A percentile compares a stretch with the other conserved stretches of the same genome.
phyloP scores from a whole-genome alignment of 35 echinoderm and acorn worm genomes.

The Ptychodera flava region DNA sequence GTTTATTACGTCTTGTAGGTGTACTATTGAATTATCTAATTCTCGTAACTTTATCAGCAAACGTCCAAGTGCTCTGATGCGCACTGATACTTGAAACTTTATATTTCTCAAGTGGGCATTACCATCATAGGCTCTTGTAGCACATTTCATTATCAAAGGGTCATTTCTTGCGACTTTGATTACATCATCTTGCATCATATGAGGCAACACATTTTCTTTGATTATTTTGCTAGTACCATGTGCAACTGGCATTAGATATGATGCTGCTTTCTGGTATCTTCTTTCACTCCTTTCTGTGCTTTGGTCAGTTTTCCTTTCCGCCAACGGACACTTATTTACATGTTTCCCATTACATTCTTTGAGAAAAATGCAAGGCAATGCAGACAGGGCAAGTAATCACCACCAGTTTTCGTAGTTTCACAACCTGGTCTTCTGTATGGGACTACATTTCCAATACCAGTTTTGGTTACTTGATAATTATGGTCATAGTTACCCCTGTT shows the following conservation, averaged over 20 bases:
- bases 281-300: too few species aligned
- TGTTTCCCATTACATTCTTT: too few species aligned
- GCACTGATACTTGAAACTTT: not conserved
- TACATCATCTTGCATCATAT: not conserved
- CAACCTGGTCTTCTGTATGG: constrained; percentile 6
- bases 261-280: too few species aligned
- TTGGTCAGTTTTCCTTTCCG: too few species aligned
- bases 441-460: too few species aligned
- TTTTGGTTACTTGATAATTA: not conserved
- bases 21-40: not conserved
- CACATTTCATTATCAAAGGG: constrained; percentile 5
- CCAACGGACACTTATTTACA: too few species aligned
- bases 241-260: constrained; percentile 18
- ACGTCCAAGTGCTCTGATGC: not conserved
- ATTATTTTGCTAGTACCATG: not conserved
- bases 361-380: too few species aligned
- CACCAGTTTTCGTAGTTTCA: too few species aligned
- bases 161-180: constrained; percentile 13
- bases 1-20: not conserved
- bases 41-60: not conserved
- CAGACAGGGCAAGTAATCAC: too few species aligned
- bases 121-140: not conserved
- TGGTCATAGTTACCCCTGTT: constrained; percentile 20
- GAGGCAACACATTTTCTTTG: not conserved
- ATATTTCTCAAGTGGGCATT: not conserved